phyloP scores from a whole-genome alignment of 2,888 invertebrate genomes.

The Parapristionchus giblindavisi region DNA sequence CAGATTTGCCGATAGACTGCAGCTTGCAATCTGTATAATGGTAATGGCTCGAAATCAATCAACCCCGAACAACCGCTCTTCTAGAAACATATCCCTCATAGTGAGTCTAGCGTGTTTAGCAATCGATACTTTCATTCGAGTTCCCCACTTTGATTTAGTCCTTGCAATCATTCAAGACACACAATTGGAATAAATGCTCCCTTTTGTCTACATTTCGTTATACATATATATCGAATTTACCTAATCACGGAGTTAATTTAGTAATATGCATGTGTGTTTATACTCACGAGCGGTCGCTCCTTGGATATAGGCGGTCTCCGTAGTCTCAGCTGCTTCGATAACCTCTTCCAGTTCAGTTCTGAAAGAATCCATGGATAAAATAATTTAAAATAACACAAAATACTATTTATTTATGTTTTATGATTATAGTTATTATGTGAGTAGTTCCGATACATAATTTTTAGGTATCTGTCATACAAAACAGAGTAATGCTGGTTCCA shows the following conservation, averaged over 20 bases:
- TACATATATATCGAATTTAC: too few relatives aligned
- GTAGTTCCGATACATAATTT: neutral
- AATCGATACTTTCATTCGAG: too few relatives aligned
- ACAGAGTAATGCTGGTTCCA: too few relatives aligned
- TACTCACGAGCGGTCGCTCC: slow-evolving; percentile 67
- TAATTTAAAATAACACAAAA: neutral
- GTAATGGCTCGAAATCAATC: too few relatives aligned
- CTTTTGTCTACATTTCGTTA: too few relatives aligned
- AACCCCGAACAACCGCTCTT: too few relatives aligned
- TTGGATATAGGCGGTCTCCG: slow-evolving; percentile 68
- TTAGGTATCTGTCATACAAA: too few relatives aligned
- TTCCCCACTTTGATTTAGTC: too few relatives aligned
- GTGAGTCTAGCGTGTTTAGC: too few relatives aligned
- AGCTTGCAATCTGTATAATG: slow-evolving; percentile 71
- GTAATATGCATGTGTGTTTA: neutral
- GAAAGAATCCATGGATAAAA: neutral
- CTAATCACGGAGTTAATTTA: too few relatives aligned
- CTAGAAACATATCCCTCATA: too few relatives aligned
- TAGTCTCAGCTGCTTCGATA: slow-evolving; percentile 53
- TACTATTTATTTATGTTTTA: neutral
- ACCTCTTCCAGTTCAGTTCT: slow-evolving; percentile 44
- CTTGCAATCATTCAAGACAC: neutral
- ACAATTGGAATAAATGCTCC: too few relatives aligned
- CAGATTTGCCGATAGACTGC: slow-evolving; percentile 71
- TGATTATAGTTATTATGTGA: neutral